Percentiles rank a stretch among this genome's conserved stretches.
These are phyloP conservation scores for Synergus gifuensis DNA, from an alignment of 2,888 invertebrate genomes.

Conservation along the genomic window DNA sequence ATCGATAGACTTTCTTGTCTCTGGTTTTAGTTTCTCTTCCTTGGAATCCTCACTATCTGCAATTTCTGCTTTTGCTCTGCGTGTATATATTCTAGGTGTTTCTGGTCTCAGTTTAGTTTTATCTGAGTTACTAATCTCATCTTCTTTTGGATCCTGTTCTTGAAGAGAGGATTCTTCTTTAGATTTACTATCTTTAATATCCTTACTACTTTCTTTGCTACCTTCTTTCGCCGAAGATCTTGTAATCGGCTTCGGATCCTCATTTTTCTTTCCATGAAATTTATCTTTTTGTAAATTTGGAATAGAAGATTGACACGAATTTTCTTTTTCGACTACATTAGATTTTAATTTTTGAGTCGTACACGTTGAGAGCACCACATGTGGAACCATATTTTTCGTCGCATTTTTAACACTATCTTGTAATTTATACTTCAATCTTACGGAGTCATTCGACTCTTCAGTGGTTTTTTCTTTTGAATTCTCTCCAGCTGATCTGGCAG, in stretches of 20 bases:
- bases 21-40: neutral
- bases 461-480: neutral
- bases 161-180: neutral
- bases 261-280: neutral
- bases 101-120: constrained; percentile 7
- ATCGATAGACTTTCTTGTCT: neutral
- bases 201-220: neutral
- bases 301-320: constrained; percentile 3
- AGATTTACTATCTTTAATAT: neutral
- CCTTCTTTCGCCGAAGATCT: neutral
- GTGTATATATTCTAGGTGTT: neutral
- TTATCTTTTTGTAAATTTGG: constrained; percentile 17
- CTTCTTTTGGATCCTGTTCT: neutral
- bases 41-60: neutral
- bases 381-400: constrained; percentile 8
- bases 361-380: constrained; percentile 11
- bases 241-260: constrained; percentile 1
- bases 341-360: constrained; percentile 29
- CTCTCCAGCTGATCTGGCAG: neutral
- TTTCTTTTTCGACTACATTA: constrained; percentile 28
- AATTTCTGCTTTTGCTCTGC: constrained; percentile 20
- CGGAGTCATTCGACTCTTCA: neutral
- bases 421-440: constrained; percentile 1
- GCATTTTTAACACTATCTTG: constrained; percentile 20
- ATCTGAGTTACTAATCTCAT: neutral